A percentile compares a stretch with the other conserved stretches of the same genome.
Conservation (phyloP, 2,113 vertebrate species). For the Equus przewalskii region DNA sequence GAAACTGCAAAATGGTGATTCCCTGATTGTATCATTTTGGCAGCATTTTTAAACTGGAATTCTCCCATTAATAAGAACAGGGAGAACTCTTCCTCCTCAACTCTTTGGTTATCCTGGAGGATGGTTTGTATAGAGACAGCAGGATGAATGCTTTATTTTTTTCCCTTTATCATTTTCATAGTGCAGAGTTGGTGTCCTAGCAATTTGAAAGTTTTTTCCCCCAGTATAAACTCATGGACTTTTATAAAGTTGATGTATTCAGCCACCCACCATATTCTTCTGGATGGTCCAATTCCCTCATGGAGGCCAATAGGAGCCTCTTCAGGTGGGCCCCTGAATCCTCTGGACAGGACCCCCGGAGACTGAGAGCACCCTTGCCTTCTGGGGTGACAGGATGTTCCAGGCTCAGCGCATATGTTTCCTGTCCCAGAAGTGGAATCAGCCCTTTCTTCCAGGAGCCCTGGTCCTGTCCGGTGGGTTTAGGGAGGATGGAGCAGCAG, state of each 20-base stretch:
- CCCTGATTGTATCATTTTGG: not conserved
- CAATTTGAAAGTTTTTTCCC: not conserved
- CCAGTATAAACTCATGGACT: no score
- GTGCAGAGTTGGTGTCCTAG: not conserved
- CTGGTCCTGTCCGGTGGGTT: no score
- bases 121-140: not conserved
- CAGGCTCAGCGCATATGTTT: not conserved
- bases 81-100: not conserved
- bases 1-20: not conserved
- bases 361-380: no score
- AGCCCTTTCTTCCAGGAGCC: not conserved
- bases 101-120: not conserved
- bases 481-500: no score
- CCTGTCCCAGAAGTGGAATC: not conserved
- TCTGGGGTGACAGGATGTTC: no score
- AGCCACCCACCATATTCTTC: no score
- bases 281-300: fast-evolving
- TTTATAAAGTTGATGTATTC: not conserved
- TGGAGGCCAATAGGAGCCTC: no score
- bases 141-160: not conserved
- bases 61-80: not conserved
- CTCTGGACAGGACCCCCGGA: not conserved
- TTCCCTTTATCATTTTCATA: not conserved
- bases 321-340: not conserved
- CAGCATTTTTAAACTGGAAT: not conserved